phyloP scores from a whole-genome alignment of 2,888 invertebrate species.

The Hydrotaea cyrtoneurina region DNA sequence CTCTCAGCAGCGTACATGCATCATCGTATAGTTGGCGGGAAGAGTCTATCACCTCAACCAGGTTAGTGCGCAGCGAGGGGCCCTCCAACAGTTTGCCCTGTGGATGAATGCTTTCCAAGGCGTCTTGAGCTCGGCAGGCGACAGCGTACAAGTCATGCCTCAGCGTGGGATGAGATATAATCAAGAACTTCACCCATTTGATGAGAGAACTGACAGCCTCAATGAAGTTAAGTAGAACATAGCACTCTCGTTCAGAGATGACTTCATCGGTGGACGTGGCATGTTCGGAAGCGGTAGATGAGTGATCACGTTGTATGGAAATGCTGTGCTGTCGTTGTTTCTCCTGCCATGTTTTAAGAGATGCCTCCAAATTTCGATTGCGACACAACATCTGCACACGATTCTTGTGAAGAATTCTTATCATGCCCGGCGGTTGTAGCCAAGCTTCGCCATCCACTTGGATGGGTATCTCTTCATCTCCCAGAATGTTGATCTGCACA shows the following conservation, averaged over 20 bases:
- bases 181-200: conserved; percentile 88
- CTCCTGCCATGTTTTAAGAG: conserved; percentile 93
- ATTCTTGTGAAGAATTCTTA: conserved; percentile 97
- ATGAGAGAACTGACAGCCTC: conserved; percentile 92
- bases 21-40: conserved; percentile 86
- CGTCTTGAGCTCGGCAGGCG: conserved; percentile 87
- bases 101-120: conserved; percentile 89
- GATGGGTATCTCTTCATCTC: conserved; percentile 95
- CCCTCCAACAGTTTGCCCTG: conserved; percentile 91
- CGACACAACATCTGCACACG: conserved; percentile 97
- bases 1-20: conserved; percentile 86
- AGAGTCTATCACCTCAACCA: conserved; percentile 83
- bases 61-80: conserved; percentile 86
- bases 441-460: conserved; percentile 99
- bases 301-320: conserved; percentile 81
- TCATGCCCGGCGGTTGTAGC: conserved; percentile 98
- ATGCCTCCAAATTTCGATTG: conserved; percentile 94
- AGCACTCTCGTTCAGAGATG: conserved; percentile 81
- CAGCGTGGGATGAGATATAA: conserved; percentile 85
- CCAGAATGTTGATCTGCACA: conserved; percentile 97
- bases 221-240: conserved; percentile 87
- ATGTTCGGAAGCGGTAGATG: conserved; percentile 79
- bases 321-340: conserved; percentile 86
- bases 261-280: conserved; percentile 80
- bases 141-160: conserved; percentile 89